phyloP scores from a whole-genome alignment of 2,797 vertebrate species.

The Chelmon rostratus region DNA sequence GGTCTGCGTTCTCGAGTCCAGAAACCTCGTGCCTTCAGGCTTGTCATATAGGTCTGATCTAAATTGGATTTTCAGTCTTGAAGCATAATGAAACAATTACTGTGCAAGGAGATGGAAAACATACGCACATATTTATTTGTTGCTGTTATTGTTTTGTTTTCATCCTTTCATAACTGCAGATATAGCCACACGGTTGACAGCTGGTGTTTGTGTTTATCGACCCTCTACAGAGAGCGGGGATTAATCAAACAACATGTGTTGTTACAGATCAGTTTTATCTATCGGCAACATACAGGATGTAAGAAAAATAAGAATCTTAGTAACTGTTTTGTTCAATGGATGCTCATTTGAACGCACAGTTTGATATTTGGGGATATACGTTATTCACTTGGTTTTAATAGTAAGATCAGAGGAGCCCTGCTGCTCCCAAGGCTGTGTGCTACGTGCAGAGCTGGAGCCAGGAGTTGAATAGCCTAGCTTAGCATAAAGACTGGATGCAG shows the following conservation, averaged over 20 bases:
- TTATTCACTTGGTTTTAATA: conserved; percentile 2
- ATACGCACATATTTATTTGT: conserved; percentile 4
- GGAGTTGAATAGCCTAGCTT: neutral
- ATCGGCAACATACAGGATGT: neutral
- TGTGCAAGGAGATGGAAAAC: conserved; percentile 17
- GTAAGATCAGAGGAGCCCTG: neutral
- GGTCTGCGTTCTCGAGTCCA: too few relatives aligned
- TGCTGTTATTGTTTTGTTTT: conserved; percentile 21
- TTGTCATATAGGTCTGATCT: neutral
- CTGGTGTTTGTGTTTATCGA: conserved; percentile 6
- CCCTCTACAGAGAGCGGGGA: neutral
- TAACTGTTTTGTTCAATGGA: neutral
- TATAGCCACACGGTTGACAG: neutral
- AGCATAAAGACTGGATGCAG: neutral
- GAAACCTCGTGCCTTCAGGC: too few relatives aligned
- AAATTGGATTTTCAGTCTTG: conserved; percentile 4
- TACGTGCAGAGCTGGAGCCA: neutral
- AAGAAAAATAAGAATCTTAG: conserved; percentile 10
- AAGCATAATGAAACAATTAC: conserved; percentile 18
- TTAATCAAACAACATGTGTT: conserved; percentile 8
- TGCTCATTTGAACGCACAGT: neutral
- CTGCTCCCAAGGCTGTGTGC: neutral
- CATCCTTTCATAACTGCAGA: conserved; percentile 1
- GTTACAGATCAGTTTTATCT: neutral
- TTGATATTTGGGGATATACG: neutral